Evolutionary conservation across 2,888 invertebrate genomes (phyloP).

Genomic region (Euclidia mi): DNA sequence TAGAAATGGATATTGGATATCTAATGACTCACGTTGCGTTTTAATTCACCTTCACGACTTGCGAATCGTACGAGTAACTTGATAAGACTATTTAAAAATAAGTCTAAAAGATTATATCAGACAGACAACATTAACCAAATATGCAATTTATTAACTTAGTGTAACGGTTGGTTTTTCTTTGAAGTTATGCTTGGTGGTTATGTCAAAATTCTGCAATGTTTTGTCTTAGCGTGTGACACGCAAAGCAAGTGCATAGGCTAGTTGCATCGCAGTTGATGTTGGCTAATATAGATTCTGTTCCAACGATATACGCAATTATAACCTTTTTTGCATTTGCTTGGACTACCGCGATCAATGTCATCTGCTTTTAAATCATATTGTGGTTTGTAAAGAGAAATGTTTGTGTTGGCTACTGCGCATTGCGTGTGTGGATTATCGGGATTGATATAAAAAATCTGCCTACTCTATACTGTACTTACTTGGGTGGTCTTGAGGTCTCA

Average conservation of each 20-base stretch:
- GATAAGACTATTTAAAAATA: conserved; percentile 68
- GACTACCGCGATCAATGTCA: conserved; percentile 12
- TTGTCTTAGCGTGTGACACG: conserved; percentile 80
- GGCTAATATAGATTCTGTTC: conserved; percentile 77
- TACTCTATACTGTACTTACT: no score
- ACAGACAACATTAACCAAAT: conserved; percentile 16
- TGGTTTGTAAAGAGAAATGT: neutral
- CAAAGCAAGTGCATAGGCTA: conserved; percentile 78
- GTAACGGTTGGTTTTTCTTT: conserved; percentile 31
- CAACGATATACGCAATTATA: conserved; percentile 74
- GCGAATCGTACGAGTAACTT: conserved; percentile 78
- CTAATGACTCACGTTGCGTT: conserved; percentile 70
- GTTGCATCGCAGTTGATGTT: conserved; percentile 76
- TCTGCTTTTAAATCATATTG: conserved; percentile 2
- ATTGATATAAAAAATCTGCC: neutral
- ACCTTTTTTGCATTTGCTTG: conserved; percentile 53
- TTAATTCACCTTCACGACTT: conserved; percentile 69
- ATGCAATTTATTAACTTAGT: neutral
- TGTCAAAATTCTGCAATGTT: conserved; percentile 37
- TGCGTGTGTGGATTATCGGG: neutral
- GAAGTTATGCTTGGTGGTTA: conserved; percentile 26
- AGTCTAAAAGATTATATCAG: conserved; percentile 28
- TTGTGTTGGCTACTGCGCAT: neutral
- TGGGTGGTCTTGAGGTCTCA: no score
- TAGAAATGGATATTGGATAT: conserved; percentile 71